phyloP scores from a whole-genome alignment of 2,113 vertebrate species.

The Anser cygnoides region DNA sequence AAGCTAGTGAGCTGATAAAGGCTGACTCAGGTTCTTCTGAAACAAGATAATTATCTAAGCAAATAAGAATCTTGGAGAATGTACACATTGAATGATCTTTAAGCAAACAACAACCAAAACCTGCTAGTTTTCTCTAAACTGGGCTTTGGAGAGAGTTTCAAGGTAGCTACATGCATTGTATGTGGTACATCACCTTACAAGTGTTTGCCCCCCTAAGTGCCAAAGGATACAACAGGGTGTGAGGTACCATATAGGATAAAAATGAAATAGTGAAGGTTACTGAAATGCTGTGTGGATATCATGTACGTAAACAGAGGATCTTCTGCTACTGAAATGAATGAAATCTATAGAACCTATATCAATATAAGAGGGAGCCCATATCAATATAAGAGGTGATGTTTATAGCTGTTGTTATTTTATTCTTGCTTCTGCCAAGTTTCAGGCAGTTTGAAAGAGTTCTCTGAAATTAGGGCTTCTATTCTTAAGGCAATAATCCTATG shows the following conservation, averaged over 20 bases:
- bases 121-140: not conserved
- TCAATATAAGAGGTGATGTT: not conserved
- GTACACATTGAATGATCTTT: not conserved
- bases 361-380: not conserved
- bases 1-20: not conserved
- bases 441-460: not conserved
- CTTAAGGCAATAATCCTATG: not conserved
- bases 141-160: not conserved
- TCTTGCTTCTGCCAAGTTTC: not conserved
- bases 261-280: not conserved
- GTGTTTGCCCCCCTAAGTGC: not conserved
- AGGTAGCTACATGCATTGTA: not conserved
- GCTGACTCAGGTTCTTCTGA: not conserved
- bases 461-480: not conserved
- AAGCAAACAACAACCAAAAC: not conserved
- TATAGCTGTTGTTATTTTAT: not conserved
- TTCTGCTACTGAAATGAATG: not conserved
- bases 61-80: not conserved
- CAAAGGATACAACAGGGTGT: not conserved
- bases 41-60: not conserved
- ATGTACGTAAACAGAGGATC: not conserved
- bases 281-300: not conserved
- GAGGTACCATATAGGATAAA: not conserved
- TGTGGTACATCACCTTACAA: not conserved
- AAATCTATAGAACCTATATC: not conserved